Conservation (phyloP, 2,797 vertebrate species). For the Pseudochaenichthys georgianus region DNA sequence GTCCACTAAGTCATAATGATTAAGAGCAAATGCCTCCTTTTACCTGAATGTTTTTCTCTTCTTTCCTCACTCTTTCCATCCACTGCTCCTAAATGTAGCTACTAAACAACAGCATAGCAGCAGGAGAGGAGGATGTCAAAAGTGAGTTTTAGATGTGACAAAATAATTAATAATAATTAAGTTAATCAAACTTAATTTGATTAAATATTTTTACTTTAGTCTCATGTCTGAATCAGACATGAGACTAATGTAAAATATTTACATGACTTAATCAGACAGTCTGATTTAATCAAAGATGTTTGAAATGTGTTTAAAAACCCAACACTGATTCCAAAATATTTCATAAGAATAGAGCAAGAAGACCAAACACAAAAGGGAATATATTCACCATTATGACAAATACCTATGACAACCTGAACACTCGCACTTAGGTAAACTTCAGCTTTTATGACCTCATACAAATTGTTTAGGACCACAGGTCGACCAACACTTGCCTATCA, state of each 20-base stretch:
- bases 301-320: too few relatives aligned
- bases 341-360: too few relatives aligned
- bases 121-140: neutral
- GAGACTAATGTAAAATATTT: too few relatives aligned
- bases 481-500: conserved; percentile 11
- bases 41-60: neutral
- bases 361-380: neutral
- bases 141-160: neutral
- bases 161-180: too few relatives aligned
- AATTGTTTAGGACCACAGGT: conserved; percentile 2
- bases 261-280: too few relatives aligned
- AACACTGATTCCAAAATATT: too few relatives aligned
- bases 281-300: neutral
- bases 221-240: too few relatives aligned
- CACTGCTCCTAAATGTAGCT: neutral
- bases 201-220: neutral
- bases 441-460: neutral
- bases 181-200: too few relatives aligned
- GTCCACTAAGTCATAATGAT: neutral
- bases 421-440: conserved; percentile 1
- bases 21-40: conserved; percentile 6
- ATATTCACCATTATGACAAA: neutral
- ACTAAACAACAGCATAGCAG: conserved; percentile 2
- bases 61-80: neutral
- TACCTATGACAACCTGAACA: too few relatives aligned